Conservation (phyloP, 2,113 vertebrate genomes). For the Piprites chloris region DNA sequence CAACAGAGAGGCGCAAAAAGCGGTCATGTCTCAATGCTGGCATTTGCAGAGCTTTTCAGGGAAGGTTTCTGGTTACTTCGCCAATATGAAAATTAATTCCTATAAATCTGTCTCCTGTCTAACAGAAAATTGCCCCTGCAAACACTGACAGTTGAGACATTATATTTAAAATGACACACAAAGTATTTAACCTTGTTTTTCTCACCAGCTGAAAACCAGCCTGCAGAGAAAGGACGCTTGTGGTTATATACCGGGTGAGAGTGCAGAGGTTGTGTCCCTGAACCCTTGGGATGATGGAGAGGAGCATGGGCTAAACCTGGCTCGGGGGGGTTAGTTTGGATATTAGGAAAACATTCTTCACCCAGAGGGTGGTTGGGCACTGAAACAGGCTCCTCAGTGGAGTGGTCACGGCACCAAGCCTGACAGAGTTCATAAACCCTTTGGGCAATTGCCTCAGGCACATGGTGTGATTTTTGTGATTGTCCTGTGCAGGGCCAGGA, state of each 20-base stretch:
- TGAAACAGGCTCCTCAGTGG: neutral
- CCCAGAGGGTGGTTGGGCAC: neutral
- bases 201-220: fast-evolving
- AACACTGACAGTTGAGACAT: neutral
- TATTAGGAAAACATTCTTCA: neutral
- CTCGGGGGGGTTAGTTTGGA: neutral
- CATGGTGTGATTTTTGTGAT: neutral
- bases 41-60: neutral
- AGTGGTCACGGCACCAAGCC: neutral
- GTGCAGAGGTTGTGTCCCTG: neutral
- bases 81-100: neutral
- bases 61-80: neutral
- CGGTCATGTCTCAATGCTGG: neutral
- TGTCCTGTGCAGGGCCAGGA: neutral
- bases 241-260: neutral
- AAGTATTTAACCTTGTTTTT: neutral
- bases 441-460: neutral
- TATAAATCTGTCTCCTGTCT: neutral
- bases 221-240: neutral
- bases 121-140: neutral
- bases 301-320: neutral
- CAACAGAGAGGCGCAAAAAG: neutral
- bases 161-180: neutral
- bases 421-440: neutral
- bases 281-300: neutral